These are phyloP conservation scores for Autographa pulchrina DNA, from an alignment of 2,888 invertebrate genomes.

Conservation along the genomic window DNA sequence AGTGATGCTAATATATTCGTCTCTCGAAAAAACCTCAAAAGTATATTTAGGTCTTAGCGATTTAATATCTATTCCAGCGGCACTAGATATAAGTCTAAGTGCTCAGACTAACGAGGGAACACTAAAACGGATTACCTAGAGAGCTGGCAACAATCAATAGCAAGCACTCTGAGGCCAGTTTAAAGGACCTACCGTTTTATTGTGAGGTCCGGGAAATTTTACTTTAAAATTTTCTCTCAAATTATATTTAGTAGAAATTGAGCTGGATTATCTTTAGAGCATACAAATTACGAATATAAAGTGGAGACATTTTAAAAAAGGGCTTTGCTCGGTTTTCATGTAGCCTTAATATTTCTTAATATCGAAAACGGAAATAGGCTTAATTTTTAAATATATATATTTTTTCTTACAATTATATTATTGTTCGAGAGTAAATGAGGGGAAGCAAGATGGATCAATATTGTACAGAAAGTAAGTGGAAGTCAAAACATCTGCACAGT, in stretches of 20 bases:
- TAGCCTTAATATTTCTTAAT: too few relatives aligned
- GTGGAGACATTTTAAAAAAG: neutral
- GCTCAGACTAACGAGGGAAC: slow-evolving; percentile 46
- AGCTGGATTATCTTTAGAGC: neutral
- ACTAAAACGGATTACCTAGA: slow-evolving; percentile 47
- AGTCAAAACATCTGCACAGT: slow-evolving; percentile 2
- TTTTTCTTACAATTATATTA: neutral
- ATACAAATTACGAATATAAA: neutral
- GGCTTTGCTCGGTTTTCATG: too few relatives aligned
- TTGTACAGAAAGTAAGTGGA: neutral
- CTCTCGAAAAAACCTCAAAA: slow-evolving; percentile 7
- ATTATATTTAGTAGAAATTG: neutral
- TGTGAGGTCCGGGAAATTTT: slow-evolving; percentile 10
- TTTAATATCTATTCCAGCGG: slow-evolving; percentile 25
- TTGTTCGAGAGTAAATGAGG: neutral
- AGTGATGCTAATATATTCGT: slow-evolving; percentile 16
- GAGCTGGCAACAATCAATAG: slow-evolving; percentile 36
- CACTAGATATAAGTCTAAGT: slow-evolving; percentile 31
- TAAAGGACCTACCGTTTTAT: slow-evolving; percentile 37
- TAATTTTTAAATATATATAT: too few relatives aligned
- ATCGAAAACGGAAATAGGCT: too few relatives aligned
- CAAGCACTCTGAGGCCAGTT: slow-evolving; percentile 27
- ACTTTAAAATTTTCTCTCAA: neutral
- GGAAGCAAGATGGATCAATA: neutral
- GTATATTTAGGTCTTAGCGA: neutral